Conservation (phyloP, 1,140 invertebrate genomes). For the Rhyacophila brunnea region DNA sequence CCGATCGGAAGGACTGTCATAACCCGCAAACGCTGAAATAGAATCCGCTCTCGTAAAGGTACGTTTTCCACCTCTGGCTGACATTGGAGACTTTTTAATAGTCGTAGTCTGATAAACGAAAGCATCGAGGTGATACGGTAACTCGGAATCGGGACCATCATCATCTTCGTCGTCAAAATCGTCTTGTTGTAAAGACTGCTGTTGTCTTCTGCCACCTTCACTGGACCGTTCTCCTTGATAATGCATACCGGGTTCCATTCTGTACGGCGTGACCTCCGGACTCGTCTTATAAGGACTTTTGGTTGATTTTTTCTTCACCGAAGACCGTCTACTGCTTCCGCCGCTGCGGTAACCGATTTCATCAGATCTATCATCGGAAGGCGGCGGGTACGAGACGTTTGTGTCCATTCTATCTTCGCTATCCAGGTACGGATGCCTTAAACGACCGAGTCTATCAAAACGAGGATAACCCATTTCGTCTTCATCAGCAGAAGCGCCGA, state of each 20-base stretch:
- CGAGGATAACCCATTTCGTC: constrained; percentile 63
- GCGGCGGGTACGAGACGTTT: constrained; percentile 19
- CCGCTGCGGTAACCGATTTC: constrained; percentile 21
- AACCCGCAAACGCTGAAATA: constrained; percentile 46
- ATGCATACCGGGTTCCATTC: constrained; percentile 20
- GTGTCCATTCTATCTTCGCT: constrained; percentile 47
- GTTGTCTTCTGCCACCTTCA: constrained; percentile 40
- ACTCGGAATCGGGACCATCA: constrained; percentile 39
- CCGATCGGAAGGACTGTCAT: constrained; percentile 47
- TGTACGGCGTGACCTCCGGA: constrained; percentile 22
- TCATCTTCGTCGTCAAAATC: constrained; percentile 32
- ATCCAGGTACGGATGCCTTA: constrained; percentile 53
- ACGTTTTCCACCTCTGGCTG: constrained; percentile 46
- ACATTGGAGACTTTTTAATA: constrained; percentile 52
- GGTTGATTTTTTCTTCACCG: constrained; percentile 19
- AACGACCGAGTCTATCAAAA: constrained; percentile 57
- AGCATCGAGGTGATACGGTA: constrained; percentile 46
- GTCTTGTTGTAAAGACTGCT: constrained; percentile 26
- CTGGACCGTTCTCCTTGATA: constrained; percentile 29
- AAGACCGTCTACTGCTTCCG: constrained; percentile 18
- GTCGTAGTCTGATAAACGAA: constrained; percentile 53
- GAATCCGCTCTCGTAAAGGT: constrained; percentile 49
- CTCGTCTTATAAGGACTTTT: constrained; percentile 23
- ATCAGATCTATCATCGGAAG: constrained; percentile 23
- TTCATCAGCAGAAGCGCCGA: constrained; percentile 60